phyloP scores from a whole-genome alignment of 2,113 vertebrate species.

The Anseranas semipalmata region DNA sequence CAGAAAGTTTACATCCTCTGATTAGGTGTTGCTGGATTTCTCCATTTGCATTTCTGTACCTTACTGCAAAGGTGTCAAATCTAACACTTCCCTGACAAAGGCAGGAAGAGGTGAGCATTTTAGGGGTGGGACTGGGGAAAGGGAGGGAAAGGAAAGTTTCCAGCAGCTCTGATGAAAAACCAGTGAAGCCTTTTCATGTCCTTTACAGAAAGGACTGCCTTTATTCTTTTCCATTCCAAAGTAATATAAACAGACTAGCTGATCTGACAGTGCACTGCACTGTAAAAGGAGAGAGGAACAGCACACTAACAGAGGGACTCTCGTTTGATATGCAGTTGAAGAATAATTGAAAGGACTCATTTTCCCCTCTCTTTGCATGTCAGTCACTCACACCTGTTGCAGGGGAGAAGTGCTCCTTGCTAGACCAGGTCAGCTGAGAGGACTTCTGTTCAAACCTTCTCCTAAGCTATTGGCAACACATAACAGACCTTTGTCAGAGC shows the following conservation, averaged over 20 bases:
- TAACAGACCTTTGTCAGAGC: neutral
- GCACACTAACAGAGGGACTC: neutral
- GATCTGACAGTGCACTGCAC: constrained; percentile 1
- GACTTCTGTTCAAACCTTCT: neutral
- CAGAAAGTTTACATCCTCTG: constrained; percentile 54
- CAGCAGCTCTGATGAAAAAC: constrained; percentile 43
- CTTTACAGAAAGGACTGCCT: constrained; percentile 17
- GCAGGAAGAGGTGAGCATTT: constrained; percentile 45
- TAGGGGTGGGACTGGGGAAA: neutral
- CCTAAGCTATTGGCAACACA: neutral
- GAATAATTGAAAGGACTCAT: neutral
- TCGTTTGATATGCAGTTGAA: constrained; percentile 1
- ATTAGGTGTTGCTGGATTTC: constrained; percentile 42
- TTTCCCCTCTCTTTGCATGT: neutral
- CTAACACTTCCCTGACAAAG: constrained; percentile 59
- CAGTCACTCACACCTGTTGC: constrained; percentile 42
- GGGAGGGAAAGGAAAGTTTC: neutral
- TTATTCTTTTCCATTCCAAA: constrained; percentile 59
- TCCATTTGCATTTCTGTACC: constrained; percentile 67
- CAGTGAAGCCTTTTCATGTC: constrained; percentile 37
- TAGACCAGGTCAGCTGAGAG: neutral
- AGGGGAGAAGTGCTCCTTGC: neutral
- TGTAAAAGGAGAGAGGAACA: constrained; percentile 16
- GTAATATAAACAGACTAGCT: constrained; percentile 40
- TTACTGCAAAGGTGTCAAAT: constrained; percentile 52